Evolutionary conservation across 2,113 vertebrate genomes (phyloP), one percentile per base, ranked within the genome.

Genomic region (Hepsetus odoe): DNA sequence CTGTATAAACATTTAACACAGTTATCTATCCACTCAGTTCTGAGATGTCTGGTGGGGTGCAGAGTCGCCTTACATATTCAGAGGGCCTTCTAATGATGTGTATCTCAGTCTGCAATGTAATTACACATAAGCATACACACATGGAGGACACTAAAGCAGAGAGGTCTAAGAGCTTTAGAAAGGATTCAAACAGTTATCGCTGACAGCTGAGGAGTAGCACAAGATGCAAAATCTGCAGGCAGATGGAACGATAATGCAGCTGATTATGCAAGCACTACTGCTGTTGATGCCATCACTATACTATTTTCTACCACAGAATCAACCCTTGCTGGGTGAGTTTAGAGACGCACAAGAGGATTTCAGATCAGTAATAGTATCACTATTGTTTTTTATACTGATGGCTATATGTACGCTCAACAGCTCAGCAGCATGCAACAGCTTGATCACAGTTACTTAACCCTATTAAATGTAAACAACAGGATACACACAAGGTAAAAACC

Each of bases 221-320:
- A 20, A 9, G 8, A 26, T 10, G 55, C 59, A 62, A 30, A 33
- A 32, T 9, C 4, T 7, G 59, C 28, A 16, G 59, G 59, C 30
- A 62, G 59, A 62, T 62, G 59, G 59, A 62, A 30, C 30, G 14
- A 14, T 62, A 62, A 33, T 62, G 59, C 59, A 5, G 59, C 14
- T 6, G 59, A 32, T 62, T 62, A 62, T 32, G 30, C 28, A 32
- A 62, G 59, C 28, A 20, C 28, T 33, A 30, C 58, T 30, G 32
- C 14, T 62, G 59, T 16, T 18, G 59, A 18, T 62, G 59, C 28
- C 59, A 20, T 33, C 30, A 5, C 30, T 18, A 18, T 14, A 32
- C 30, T 20, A 14, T 20, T 61, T 61, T 13, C 1, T 5, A 32
- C 12, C 13, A 7, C 16, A 32, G 58, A 61, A 61, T 16, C 58